phyloP scores from a whole-genome alignment of 2,888 invertebrate genomes.

The Peribatodes rhomboidaria region DNA sequence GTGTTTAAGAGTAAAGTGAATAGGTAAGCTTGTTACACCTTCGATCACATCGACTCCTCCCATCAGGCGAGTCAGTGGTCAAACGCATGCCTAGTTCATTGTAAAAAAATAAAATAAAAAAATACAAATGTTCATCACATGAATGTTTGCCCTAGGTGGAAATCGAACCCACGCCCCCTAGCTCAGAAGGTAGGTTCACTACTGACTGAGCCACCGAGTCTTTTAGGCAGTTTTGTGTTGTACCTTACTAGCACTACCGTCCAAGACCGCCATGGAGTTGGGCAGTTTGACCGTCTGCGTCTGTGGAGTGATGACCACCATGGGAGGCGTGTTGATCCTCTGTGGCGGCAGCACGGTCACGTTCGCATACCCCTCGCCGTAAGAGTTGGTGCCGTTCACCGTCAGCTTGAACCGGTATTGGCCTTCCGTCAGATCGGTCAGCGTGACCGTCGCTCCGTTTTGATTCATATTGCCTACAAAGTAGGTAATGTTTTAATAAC shows the following conservation, averaged over 20 bases:
- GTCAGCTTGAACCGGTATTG: conserved; percentile 94
- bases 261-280: conserved; percentile 95
- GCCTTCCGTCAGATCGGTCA: conserved; percentile 94
- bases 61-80: too few relatives aligned
- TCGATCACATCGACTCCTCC: too few relatives aligned
- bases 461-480: conserved; percentile 90
- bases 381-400: conserved; percentile 92
- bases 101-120: too few relatives aligned
- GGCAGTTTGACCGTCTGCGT: conserved; percentile 95
- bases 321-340: conserved; percentile 93
- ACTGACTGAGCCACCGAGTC: too few relatives aligned
- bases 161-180: too few relatives aligned
- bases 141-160: too few relatives aligned
- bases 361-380: conserved; percentile 94
- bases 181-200: too few relatives aligned
- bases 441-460: conserved; percentile 93
- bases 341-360: conserved; percentile 95
- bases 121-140: too few relatives aligned
- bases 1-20: too few relatives aligned
- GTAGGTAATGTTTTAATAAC: neutral
- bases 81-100: too few relatives aligned
- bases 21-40: too few relatives aligned
- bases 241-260: conserved; percentile 91
- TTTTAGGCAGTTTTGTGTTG: too few relatives aligned
- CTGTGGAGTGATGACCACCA: conserved; percentile 94